Evolutionary conservation across 2,113 vertebrate genomes (phyloP), one percentile per base, ranked within the genome.

Genomic region (Perca schrenkii): DNA sequence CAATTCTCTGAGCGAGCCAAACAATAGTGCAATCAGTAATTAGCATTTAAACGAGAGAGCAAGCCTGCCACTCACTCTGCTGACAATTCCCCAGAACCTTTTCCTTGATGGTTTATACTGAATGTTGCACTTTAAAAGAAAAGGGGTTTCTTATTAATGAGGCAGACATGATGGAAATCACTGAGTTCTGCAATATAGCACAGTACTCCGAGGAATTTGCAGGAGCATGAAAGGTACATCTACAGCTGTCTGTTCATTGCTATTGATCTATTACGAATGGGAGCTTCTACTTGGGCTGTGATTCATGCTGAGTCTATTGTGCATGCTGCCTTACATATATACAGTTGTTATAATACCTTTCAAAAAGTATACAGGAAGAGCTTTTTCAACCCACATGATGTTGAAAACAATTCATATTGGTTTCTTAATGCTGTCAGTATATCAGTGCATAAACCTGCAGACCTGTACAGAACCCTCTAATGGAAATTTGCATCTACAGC

Each of bases 191-290:
- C 68, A 0, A 90, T 84, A 34, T 90, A 85, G 90, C 80, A 91
- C 91, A 91, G 79, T 0, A 61, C 90, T 74, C 84, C 1, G 54
- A 78, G 90, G 88, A 93, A 83, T 91, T 85, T 78, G 83, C 78
- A 84, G 80, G 73, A 86, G 82, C 77, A 86, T 85, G 83, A 91
- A 83, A 88, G 80, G 85, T 90, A 84, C 90, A 88, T 82, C 89
- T 79, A 69, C 90, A 83, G 77, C 83, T 86, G 72, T 85, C 89
- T 90, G 60, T 74, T 89, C 77, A 62, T 54, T 74, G 36, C 82
- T 67, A 86, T 84, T 92, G 89, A 92, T 92, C 83, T 86, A 91
- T 92, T 91, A 90, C 90, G 79, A 83, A 92, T 91, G 79, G 60
- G 70, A 73, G 22, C 62, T 88, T 89, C 78, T 47, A 62, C 60